phyloP scores from a whole-genome alignment of 2,888 invertebrate species.

The Morinoia aosen region DNA sequence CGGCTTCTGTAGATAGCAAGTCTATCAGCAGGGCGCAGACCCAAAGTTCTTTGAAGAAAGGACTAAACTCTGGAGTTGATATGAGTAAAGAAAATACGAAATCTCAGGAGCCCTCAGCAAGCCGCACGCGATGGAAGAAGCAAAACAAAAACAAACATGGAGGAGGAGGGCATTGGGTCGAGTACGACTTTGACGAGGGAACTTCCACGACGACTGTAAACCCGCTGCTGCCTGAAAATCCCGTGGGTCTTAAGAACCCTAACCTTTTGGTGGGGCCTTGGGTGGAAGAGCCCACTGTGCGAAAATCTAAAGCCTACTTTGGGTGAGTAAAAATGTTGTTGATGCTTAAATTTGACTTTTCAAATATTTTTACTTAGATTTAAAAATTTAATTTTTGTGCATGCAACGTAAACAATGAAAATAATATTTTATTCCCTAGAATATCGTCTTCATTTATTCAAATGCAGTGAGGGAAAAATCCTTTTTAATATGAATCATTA shows the following conservation, averaged over 20 bases:
- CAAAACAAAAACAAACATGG: conserved; percentile 33
- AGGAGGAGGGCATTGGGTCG: conserved; percentile 44
- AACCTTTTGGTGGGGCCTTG: conserved; percentile 61
- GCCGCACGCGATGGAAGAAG: conserved; percentile 11
- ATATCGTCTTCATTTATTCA: too few relatives aligned
- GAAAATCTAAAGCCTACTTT: conserved; percentile 58
- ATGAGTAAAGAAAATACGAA: background rate
- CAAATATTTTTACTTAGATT: too few relatives aligned
- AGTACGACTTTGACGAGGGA: conserved; percentile 52
- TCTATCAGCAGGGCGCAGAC: background rate
- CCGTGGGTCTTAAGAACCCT: conserved; percentile 61
- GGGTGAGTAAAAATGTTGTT: conserved; percentile 49
- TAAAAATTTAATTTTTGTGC: too few relatives aligned
- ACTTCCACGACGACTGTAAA: conserved; percentile 58
- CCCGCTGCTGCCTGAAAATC: conserved; percentile 61
- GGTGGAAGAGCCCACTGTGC: conserved; percentile 62
- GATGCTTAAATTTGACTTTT: background rate
- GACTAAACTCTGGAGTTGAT: background rate
- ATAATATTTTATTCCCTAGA: too few relatives aligned
- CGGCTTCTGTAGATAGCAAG: background rate
- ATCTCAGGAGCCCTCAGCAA: background rate
- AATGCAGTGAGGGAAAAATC: too few relatives aligned
- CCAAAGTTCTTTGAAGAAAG: background rate
- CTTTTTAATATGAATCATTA: too few relatives aligned
- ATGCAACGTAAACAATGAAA: too few relatives aligned